Conservation (phyloP, 1,140 invertebrate species). For the Ruditapes philippinarum region DNA sequence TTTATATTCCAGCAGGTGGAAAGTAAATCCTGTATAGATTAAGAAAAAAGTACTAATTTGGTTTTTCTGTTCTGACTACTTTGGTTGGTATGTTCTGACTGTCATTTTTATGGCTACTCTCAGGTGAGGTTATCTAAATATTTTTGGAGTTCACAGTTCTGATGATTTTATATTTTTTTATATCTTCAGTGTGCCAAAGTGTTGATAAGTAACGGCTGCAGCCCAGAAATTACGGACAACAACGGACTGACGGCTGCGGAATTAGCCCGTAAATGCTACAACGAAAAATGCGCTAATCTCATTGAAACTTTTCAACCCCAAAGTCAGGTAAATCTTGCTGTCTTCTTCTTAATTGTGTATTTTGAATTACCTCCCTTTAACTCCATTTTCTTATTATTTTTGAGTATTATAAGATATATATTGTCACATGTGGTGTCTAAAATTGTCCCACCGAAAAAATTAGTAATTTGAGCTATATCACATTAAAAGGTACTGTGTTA, state of each 20-base stretch:
- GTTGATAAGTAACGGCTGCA: constrained; percentile 92
- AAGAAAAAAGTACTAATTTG: too few relatives aligned
- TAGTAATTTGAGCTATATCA: not conserved
- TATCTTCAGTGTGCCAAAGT: constrained; percentile 91
- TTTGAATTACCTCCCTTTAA: not conserved
- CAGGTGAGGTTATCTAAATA: too few relatives aligned
- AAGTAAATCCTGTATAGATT: too few relatives aligned
- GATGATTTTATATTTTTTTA: not conserved
- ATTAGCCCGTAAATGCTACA: constrained; percentile 80
- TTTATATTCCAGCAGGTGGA: too few relatives aligned
- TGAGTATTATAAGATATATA: too few relatives aligned
- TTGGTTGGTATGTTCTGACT: too few relatives aligned
- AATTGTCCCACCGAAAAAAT: too few relatives aligned
- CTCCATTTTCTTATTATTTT: not conserved
- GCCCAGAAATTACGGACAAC: constrained; percentile 86
- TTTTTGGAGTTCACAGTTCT: too few relatives aligned
- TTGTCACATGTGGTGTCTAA: too few relatives aligned
- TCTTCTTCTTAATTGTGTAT: not conserved
- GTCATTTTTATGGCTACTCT: too few relatives aligned
- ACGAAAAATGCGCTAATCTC: constrained; percentile 73
- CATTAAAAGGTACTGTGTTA: too few relatives aligned
- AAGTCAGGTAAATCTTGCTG: constrained; percentile 61
- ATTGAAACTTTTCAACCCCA: constrained; percentile 63
- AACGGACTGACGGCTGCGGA: constrained; percentile 83
- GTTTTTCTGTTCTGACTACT: too few relatives aligned